Percentiles rank a stretch among this genome's conserved stretches.
phyloP scores from a whole-genome alignment of 2,797 vertebrate species.

The Limnodromus scolopaceus region DNA sequence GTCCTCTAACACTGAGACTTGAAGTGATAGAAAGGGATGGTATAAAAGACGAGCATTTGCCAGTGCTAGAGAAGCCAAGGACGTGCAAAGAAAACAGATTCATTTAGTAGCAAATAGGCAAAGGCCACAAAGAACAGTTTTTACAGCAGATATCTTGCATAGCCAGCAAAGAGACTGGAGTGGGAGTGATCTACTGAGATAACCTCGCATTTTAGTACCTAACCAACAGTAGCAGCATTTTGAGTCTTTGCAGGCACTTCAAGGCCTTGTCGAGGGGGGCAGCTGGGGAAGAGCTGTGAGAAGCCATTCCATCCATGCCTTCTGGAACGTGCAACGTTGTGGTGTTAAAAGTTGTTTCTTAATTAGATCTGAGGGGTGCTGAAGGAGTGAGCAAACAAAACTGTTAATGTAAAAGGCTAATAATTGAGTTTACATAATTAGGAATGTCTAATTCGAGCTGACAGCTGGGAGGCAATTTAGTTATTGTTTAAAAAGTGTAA shows the following conservation, averaged over 20 bases:
- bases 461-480: not conserved
- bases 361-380: not conserved
- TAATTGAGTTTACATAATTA: not conserved
- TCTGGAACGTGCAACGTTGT: not conserved
- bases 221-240: constrained; percentile 12
- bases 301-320: not conserved
- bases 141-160: not conserved
- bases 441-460: not conserved
- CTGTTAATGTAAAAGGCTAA: not conserved
- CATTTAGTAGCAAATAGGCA: constrained; percentile 34
- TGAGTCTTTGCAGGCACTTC: not conserved
- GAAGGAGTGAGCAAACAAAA: not conserved
- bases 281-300: not conserved
- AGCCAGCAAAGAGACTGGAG: not conserved
- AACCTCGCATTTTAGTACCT: constrained; percentile 32
- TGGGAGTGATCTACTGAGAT: not conserved
- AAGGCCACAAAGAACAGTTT: constrained; percentile 4
- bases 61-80: constrained; percentile 44
- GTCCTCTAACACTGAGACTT: not conserved
- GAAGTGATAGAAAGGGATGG: constrained; percentile 7
- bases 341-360: not conserved
- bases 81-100: constrained; percentile 60
- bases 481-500: not conserved
- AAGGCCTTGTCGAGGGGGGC: not conserved
- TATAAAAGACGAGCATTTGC: constrained; percentile 25